phyloP scores from a whole-genome alignment of 2,113 vertebrate species.

The Phylloscopus whistleri region DNA sequence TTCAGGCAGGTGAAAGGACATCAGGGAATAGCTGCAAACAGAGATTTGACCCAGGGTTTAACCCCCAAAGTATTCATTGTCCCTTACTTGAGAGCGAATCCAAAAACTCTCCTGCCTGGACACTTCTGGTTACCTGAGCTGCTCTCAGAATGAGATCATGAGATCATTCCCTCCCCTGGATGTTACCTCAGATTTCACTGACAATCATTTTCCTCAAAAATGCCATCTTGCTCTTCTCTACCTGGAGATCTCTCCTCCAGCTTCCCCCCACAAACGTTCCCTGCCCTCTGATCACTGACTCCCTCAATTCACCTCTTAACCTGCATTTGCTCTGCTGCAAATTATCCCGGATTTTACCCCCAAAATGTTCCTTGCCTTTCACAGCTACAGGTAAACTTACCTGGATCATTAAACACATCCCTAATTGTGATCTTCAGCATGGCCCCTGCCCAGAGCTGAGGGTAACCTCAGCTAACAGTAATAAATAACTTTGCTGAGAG shows the following conservation, averaged over 20 bases:
- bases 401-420: not conserved
- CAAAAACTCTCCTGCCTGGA: not conserved
- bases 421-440: no score
- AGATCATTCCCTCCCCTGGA: not conserved
- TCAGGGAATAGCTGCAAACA: not conserved
- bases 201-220: not conserved
- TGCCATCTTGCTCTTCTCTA: not conserved
- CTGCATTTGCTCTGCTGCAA: not conserved
- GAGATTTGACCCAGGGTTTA: not conserved
- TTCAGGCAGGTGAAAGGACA: not conserved
- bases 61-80: not conserved
- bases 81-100: not conserved
- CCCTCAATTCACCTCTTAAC: not conserved
- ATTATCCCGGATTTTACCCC: not conserved
- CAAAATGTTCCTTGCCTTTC: not conserved
- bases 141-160: not conserved
- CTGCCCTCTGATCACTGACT: no score
- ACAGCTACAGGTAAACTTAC: not conserved
- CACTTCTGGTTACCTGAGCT: not conserved
- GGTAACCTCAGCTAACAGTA: not conserved
- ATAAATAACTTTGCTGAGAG: not conserved
- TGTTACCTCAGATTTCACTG: not conserved
- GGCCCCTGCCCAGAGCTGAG: not conserved
- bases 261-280: not conserved
- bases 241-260: not conserved